Conservation (phyloP, 30 jellyfish, hydroid and myxozoan genomes). For the Mastigias papua region DNA sequence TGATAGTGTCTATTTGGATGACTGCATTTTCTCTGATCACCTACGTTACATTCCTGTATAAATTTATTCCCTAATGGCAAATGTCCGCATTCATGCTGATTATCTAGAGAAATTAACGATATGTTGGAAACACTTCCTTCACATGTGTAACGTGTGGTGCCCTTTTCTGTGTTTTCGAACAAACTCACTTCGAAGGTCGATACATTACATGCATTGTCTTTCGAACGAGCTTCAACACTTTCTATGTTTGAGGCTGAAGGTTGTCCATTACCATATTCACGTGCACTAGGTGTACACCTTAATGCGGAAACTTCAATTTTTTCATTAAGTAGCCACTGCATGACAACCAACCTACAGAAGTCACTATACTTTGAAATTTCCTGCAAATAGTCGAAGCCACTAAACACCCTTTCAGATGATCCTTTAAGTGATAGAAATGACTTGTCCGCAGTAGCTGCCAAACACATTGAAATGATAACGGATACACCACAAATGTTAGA, state of each 20-base stretch:
- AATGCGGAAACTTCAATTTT: not conserved
- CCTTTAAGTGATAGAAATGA: not conserved
- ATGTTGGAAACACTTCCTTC: no score
- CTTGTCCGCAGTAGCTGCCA: not conserved
- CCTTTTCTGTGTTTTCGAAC: no score
- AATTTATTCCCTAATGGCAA: no score
- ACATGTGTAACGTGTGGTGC: no score
- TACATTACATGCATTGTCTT: no score
- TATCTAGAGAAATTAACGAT: no score
- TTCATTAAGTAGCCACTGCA: not conserved
- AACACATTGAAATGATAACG: not conserved
- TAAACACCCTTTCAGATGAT: not conserved
- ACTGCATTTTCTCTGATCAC: no score
- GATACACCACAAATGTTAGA: not conserved
- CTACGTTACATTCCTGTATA: no score
- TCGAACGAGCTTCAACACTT: not conserved
- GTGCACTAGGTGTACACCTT: not conserved
- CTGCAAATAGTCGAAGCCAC: not conserved
- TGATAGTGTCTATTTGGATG: not conserved
- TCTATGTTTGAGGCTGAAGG: not conserved
- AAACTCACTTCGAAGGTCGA: no score
- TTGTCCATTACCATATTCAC: no score
- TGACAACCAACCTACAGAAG: not conserved
- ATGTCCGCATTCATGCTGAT: no score
- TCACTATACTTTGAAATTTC: not conserved